These are phyloP conservation scores for Cephonodes hylas DNA, from an alignment of 2,888 invertebrate species.

Conservation along the genomic window DNA sequence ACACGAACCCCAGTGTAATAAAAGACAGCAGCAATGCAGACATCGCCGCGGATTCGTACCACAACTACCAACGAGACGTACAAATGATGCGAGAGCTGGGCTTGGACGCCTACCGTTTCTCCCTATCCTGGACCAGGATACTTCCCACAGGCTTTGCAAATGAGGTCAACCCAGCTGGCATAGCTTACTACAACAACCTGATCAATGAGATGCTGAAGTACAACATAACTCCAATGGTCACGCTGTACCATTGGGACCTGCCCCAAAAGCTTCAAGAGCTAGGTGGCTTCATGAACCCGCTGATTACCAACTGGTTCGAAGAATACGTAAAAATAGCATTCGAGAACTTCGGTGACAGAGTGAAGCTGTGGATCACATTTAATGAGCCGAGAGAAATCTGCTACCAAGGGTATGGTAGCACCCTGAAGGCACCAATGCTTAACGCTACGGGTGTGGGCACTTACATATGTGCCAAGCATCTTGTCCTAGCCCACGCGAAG, in stretches of 20 bases:
- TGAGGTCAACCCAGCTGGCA: conserved; percentile 57
- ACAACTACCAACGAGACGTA: conserved; percentile 79
- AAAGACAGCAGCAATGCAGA: conserved; percentile 68
- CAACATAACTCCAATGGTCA: conserved; percentile 44
- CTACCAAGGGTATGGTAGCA: conserved; percentile 64
- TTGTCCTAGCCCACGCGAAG: conserved; percentile 77
- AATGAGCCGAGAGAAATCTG: conserved; percentile 75
- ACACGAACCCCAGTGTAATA: conserved; percentile 32
- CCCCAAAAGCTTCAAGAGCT: conserved; percentile 33
- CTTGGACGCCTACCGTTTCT: conserved; percentile 76
- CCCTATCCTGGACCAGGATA: conserved; percentile 78
- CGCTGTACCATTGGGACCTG: conserved; percentile 32
- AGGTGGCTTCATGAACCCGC: conserved; percentile 48
- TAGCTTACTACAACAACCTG: conserved; percentile 79
- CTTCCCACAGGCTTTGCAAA: conserved; percentile 50
- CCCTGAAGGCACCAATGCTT: conserved; percentile 46
- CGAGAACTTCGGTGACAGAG: conserved; percentile 66
- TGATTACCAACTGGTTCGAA: conserved; percentile 66
- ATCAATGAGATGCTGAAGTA: conserved; percentile 68
- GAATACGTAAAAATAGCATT: conserved; percentile 71
- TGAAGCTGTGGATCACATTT: conserved; percentile 78
- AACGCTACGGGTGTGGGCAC: conserved; percentile 62
- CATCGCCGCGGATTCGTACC: conserved; percentile 69
- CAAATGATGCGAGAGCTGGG: conserved; percentile 63
- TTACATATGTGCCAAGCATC: conserved; percentile 69